Evolutionary conservation across 2,797 vertebrate genomes (phyloP).

Genomic region (Leucoraja ocellata): DNA sequence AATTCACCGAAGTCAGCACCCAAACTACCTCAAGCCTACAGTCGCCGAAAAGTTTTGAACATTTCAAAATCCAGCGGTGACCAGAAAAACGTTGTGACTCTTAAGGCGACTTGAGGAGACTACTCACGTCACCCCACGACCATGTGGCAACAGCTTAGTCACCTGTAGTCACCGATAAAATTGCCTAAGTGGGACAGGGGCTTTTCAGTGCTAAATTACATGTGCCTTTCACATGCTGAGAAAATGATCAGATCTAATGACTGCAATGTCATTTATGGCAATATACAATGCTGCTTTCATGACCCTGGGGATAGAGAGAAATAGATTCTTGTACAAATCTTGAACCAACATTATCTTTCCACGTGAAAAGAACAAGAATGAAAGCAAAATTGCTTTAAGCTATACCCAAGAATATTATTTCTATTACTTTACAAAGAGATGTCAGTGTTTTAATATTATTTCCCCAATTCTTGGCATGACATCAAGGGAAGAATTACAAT

Average conservation of each 20-base stretch:
- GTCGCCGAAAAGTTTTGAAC: no score
- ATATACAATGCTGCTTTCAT: constrained; percentile 6
- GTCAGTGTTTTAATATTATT: neutral
- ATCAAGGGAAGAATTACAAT: neutral
- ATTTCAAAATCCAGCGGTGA: no score
- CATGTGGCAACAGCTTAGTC: no score
- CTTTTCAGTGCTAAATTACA: neutral
- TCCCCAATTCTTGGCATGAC: neutral
- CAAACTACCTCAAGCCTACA: no score
- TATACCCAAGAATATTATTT: constrained; percentile 8
- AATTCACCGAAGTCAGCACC: no score
- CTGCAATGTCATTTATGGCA: constrained; percentile 27
- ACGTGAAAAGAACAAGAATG: neutral
- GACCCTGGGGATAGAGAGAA: neutral
- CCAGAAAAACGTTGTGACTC: no score
- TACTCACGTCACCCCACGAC: no score
- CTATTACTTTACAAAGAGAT: neutral
- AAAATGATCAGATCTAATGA: constrained; percentile 26
- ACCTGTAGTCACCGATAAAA: no score
- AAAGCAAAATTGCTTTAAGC: constrained; percentile 24
- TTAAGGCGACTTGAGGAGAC: no score
- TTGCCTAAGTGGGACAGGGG: no score
- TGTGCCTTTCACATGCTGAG: neutral
- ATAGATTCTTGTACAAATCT: constrained; percentile 20
- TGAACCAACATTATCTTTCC: neutral